Evolutionary conservation across 2,797 vertebrate species (phyloP), one percentile per base, ranked within the genome.

Genomic region (Coregonus suidteri): DNA sequence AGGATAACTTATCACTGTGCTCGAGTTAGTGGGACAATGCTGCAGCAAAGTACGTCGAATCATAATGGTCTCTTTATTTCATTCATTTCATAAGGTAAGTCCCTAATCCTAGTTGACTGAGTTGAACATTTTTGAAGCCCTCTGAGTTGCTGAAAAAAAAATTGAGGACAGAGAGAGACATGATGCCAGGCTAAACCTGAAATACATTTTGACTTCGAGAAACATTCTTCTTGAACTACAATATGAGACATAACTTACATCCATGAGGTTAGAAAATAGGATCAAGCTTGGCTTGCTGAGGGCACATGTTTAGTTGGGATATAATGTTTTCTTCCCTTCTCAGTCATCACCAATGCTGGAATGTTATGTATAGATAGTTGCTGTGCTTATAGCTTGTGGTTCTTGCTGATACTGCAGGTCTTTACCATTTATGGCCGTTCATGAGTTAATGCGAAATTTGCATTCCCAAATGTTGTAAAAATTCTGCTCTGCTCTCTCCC

Each of bases 141-240:
- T 54, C 30, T 34, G 6, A 73, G 30, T 56, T 35, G 53, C 18
- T 18, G 47, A 70, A 51, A 70, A 13, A 31, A 65, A 71, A 34
- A 30, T 13, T 47, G 69, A 71, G 41, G 0, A 15, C 47, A 59
- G 3, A 75, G 65, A 68, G 25, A 34, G 75, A 77, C 68, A 77
- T 78, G 71, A 79, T 62, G 16, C 68, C 31, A 76, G 62, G 34
- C 56, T 20, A 67, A 3, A 69, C 67, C 69, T 83, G 77, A 82
- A 25, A 25, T 25, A n/a, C 0, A 25, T 78, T 69, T 76, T 74
- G 54, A 59, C 35, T 75, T 34, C 64, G 70, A 80, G 18, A 74
- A 14, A 75, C n/a, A 34, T 56, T 80, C 51, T 56, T 80, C 4
- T 54, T 56, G 41, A 77, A 72, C 31, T 20, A 76, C 30, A 74